Evolutionary conservation across 2,888 invertebrate species (phyloP).

Genomic region (Meteorus cinctellus): DNA sequence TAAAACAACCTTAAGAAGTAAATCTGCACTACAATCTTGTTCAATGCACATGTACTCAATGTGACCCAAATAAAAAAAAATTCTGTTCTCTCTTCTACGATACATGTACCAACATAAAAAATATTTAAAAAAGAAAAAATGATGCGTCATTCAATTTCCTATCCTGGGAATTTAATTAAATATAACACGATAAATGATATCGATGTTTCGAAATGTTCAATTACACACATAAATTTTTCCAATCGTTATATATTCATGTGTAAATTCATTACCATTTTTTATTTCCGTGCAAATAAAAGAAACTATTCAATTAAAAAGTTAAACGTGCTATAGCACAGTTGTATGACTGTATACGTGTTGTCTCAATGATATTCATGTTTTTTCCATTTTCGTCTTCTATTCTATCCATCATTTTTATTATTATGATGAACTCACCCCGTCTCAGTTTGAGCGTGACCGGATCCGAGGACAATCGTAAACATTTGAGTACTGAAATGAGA

Average conservation of each 20-base stretch:
- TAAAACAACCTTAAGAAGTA: neutral
- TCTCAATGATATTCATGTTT: neutral
- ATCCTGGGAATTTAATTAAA: constrained; percentile 14
- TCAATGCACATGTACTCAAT: neutral
- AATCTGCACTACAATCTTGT: neutral
- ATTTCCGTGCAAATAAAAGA: too few relatives aligned
- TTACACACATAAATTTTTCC: neutral
- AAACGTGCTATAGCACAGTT: neutral
- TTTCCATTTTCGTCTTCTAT: neutral
- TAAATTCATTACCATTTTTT: neutral
- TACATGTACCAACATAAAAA: constrained; percentile 13
- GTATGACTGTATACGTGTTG: neutral
- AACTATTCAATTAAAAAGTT: neutral
- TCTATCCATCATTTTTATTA: neutral
- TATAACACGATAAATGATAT: neutral
- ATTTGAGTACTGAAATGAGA: constrained; percentile 89
- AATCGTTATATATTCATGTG: neutral
- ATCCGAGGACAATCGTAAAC: constrained; percentile 92
- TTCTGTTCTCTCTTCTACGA: constrained; percentile 14
- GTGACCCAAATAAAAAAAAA: constrained; percentile 3
- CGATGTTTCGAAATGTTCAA: neutral
- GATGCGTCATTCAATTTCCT: constrained; percentile 15
- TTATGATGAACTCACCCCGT: constrained; percentile 82
- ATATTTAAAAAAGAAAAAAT: neutral
- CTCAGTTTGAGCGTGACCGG: constrained; percentile 92